Base-by-base conservation (phyloP, 64 coral and sea anemone species). In the Orbicella faveolata region DNA sequence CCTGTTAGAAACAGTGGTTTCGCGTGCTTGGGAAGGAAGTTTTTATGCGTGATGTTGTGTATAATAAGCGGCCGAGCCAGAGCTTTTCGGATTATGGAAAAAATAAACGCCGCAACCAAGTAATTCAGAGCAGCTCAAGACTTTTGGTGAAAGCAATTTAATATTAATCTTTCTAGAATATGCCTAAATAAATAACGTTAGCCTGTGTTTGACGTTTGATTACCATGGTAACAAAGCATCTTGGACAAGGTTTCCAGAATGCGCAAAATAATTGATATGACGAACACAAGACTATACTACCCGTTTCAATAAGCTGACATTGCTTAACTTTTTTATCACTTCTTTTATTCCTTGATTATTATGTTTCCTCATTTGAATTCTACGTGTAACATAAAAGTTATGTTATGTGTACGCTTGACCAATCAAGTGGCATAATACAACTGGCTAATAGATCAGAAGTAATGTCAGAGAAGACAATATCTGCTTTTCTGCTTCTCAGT, bases 191-290 rank as follows among this genome's bases (percentile, higher is more conserved):
- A 80, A 59, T 80, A 63, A 63, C 6, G 79, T 18, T 35, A 30
- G 34, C 11, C 34, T 36, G 6, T 19, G 30, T 63, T 81, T 35
- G 2, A 16, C 15, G 30, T 81, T 13, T 37, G 57, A 81, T 48
- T 63, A 81, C 79, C 79, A 81, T 81, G 34, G 55, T 57, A 36
- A 81, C 79, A 81, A 18, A 23, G 15, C 17, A 36, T 26, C 18
- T 15, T 61, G 23, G 18, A 34, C 17, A 33, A 23, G 9, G 10
- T 61, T 63, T 62, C 25, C 59, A 63, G 79, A 36, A 64, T 81
- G 33, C 57, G 19, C 1, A 48, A 44, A 74, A 74, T 74, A 33
- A 26, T 33, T 19, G 7, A 19, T 44, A 52, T 11, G 44, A 48
- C 5, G 5, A 44, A 1, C 15, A 53, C 16, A 70, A 20, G 67